Base-by-base conservation (phyloP, 2,797 vertebrate species). In the Scarus forsteni region DNA sequence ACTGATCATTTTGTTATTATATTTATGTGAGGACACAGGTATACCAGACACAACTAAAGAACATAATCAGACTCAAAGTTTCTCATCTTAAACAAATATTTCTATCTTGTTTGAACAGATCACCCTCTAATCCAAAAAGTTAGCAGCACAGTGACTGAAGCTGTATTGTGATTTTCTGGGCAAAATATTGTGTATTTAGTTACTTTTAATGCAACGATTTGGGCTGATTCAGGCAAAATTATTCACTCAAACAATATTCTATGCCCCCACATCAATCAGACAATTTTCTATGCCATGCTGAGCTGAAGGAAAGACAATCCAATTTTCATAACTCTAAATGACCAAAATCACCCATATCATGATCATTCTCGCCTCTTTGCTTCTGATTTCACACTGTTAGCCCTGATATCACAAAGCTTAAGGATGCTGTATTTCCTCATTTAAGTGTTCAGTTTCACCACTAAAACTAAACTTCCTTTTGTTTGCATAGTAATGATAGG, bases 291-390 rank as follows among this genome's bases (percentile, higher is more conserved):
- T 90, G 86, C 82, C 85, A 88, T 73, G 66, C 63, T 84, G 75
- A 60, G 59, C 74, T 85, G 66, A 85, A 84, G 76, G 88, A 85
- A 91, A 87, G 92, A 93, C 92, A 93, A 93, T 93, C 91, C 87
- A 86, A 90, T 69, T 80, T 50, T 72, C 81, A 73, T 71, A 83
- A 85, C 77, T 72, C 68, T 81, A 72, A 85, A 88, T 80, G 88
- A 91, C 89, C 90, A 91, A 89, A 86, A 91, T 78, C 70, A 57
- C 12, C 60, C 56, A 64, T 70, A 51, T 66, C 53, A 60, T 66
- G 45, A 56, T 74, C 74, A 64, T 50, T 68, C 16, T 59, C 14
- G 50, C 60, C n/a, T 42, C 60, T 66, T 58, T 70, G 36, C 72
- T 71, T 60, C 66, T 55, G 52, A 71, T 85, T 48, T 43, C 50